Percentiles rank a stretch among this genome's conserved stretches.
Evolutionary conservation across 2,888 invertebrate genomes (phyloP).

Genomic region (Dexiosoma caninum): DNA sequence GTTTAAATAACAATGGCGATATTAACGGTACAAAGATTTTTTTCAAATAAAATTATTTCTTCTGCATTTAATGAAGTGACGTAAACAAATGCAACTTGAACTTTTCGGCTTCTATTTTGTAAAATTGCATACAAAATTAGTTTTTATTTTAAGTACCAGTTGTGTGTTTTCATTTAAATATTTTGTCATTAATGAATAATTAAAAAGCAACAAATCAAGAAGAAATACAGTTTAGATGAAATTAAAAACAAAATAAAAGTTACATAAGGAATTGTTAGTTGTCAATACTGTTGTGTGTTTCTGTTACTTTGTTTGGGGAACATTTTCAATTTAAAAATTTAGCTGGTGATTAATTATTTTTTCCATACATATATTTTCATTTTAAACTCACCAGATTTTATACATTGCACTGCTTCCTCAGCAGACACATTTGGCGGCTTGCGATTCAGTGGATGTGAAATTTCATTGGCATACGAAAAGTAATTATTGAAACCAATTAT

Average conservation of each 20-base stretch:
- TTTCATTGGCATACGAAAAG: slow-evolving; percentile 88
- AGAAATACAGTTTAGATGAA: not conserved
- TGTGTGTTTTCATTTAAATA: slow-evolving; percentile 15
- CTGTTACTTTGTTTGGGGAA: slow-evolving; percentile 11
- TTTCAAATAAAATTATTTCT: not conserved
- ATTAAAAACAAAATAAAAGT: not conserved
- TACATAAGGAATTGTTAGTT: slow-evolving; percentile 34
- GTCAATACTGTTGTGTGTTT: not conserved
- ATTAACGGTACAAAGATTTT: not conserved
- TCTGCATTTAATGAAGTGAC: not conserved
- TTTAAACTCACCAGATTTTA: slow-evolving; percentile 86
- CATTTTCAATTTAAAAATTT: not conserved
- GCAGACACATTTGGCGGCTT: slow-evolving; percentile 85
- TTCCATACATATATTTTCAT: not conserved
- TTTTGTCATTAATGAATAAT: too few species aligned
- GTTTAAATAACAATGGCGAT: too few species aligned
- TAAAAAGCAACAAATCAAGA: not conserved
- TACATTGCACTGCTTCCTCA: slow-evolving; percentile 86
- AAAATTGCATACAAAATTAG: not conserved
- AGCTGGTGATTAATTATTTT: not conserved
- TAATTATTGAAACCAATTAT: slow-evolving; percentile 67
- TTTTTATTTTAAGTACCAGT: slow-evolving; percentile 9
- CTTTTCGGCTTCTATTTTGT: too few species aligned
- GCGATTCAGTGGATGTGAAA: slow-evolving; percentile 87
- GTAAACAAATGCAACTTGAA: not conserved